Conservation (phyloP, 2,888 invertebrate genomes). For the Azorinus chamasolen region DNA sequence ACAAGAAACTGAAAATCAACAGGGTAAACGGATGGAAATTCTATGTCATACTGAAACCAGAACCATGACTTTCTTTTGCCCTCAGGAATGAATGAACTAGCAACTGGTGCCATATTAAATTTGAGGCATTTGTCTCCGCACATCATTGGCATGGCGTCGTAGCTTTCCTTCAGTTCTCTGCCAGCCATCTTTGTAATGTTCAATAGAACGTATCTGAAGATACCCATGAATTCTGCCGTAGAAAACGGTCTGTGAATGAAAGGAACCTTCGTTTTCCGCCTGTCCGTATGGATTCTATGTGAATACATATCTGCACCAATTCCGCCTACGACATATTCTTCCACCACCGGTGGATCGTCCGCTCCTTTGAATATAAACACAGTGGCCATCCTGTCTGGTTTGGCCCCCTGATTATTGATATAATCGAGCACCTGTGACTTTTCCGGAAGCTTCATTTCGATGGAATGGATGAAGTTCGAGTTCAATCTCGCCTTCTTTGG, state of each 20-base stretch:
- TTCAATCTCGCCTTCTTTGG: constrained; percentile 65
- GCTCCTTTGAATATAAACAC: constrained; percentile 78
- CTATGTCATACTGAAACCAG: constrained; percentile 78
- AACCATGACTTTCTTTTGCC: constrained; percentile 81
- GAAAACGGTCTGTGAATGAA: constrained; percentile 79
- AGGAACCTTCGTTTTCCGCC: constrained; percentile 74
- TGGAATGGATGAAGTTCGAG: constrained; percentile 78
- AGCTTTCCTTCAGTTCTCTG: constrained; percentile 75
- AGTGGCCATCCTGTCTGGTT: constrained; percentile 73
- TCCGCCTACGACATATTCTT: constrained; percentile 80
- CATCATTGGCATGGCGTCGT: constrained; percentile 70
- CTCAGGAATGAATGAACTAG: constrained; percentile 73
- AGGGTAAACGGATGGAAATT: constrained; percentile 79
- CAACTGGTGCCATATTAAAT: constrained; percentile 78
- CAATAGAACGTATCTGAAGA: constrained; percentile 69
- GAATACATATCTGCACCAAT: constrained; percentile 70
- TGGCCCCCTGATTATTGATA: constrained; percentile 63
- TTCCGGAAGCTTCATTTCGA: constrained; percentile 74
- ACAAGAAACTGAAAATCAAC: constrained; percentile 82
- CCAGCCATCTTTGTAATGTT: constrained; percentile 65
- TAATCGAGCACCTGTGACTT: constrained; percentile 72
- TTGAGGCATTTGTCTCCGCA: constrained; percentile 76
- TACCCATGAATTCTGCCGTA: constrained; percentile 74
- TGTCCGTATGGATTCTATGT: constrained; percentile 57
- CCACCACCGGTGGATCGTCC: constrained; percentile 70